phyloP scores from a whole-genome alignment of 2,797 vertebrate species.

The Halcyon leucocephala region DNA sequence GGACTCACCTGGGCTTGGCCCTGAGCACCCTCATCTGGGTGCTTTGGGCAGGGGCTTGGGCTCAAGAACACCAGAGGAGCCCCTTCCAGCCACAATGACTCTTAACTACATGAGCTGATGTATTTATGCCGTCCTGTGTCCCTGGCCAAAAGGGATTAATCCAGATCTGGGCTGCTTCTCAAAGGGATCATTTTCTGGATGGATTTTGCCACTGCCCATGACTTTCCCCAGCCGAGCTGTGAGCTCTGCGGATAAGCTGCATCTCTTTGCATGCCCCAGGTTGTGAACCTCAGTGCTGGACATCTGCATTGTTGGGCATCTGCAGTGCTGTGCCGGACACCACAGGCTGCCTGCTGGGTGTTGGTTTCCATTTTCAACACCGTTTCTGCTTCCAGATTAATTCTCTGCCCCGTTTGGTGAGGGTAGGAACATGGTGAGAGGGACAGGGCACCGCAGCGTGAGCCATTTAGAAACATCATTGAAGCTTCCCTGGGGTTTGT shows the following conservation, averaged over 20 bases:
- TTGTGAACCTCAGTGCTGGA: not conserved
- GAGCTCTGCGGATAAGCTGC: not conserved
- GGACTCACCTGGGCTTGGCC: not conserved
- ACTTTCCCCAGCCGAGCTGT: not conserved
- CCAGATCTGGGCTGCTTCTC: not conserved
- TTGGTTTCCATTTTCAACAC: not conserved
- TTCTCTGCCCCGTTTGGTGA: not conserved
- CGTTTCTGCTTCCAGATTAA: not conserved
- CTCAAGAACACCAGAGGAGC: not conserved
- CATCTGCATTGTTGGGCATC: not conserved
- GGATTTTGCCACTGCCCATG: not conserved
- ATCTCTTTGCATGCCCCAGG: rapidly evolving
- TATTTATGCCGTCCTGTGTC: not conserved
- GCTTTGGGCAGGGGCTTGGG: not conserved
- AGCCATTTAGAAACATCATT: not conserved
- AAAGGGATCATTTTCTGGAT: not conserved
- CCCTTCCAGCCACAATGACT: rapidly evolving
- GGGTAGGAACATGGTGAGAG: not conserved
- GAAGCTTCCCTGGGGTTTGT: not conserved
- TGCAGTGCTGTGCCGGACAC: not conserved
- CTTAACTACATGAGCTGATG: not conserved
- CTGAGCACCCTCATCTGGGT: not conserved
- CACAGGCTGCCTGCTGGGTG: not conserved
- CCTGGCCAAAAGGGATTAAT: not conserved
- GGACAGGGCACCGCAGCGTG: rapidly evolving